Conservation (phyloP, 2,113 vertebrate genomes). For the Myxocyprinus asiaticus region DNA sequence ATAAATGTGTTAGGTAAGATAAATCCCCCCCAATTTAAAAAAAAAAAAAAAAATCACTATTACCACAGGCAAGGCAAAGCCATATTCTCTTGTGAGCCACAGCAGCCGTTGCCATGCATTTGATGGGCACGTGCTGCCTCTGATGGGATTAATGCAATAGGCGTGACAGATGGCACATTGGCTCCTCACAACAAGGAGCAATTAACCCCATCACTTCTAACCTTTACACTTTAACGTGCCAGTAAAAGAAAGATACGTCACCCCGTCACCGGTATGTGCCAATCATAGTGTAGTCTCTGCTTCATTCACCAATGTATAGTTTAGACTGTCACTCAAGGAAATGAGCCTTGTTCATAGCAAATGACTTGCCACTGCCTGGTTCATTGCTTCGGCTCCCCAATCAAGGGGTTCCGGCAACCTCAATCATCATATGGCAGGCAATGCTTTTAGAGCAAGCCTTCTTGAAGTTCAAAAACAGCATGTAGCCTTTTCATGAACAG, state of each 20-base stretch:
- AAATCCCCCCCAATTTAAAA: no score
- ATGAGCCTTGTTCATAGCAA: constrained; percentile 29
- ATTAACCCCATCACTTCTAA: constrained; percentile 50
- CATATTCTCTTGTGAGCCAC: background rate
- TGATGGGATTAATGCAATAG: constrained; percentile 57
- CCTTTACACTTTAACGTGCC: constrained; percentile 27
- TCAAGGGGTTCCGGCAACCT: constrained; percentile 29
- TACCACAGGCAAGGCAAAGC: no score
- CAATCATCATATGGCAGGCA: background rate
- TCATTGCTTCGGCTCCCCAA: constrained; percentile 21
- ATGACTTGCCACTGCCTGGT: constrained; percentile 20
- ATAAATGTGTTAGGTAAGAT: no score
- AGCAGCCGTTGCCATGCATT: constrained; percentile 44
- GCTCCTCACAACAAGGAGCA: constrained; percentile 39
- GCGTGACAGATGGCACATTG: constrained; percentile 45
- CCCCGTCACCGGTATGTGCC: constrained; percentile 25
- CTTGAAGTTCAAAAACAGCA: background rate
- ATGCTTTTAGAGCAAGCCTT: background rate
- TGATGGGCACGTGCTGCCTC: constrained; percentile 27
- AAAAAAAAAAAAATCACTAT: no score
- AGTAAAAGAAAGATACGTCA: constrained; percentile 26
- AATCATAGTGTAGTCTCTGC: constrained; percentile 42
- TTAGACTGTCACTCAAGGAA: constrained; percentile 25
- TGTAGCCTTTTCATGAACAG: background rate
- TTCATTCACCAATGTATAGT: constrained; percentile 5